A percentile compares a stretch with the other conserved stretches of the same genome.
Conservation (phyloP, 2,113 vertebrate species). For the Micromys minutus region DNA sequence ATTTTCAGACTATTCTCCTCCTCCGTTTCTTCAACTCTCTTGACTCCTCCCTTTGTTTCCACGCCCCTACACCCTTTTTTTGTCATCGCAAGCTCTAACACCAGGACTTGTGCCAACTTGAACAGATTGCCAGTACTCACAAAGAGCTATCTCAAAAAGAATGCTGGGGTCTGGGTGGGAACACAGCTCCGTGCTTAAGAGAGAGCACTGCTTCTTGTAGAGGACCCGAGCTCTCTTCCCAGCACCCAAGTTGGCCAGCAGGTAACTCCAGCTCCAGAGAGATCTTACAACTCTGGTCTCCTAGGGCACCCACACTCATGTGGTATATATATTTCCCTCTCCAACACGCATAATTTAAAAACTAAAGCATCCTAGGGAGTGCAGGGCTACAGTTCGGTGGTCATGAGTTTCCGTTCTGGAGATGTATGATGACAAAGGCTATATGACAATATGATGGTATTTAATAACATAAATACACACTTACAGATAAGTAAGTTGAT, state of each 20-base stretch:
- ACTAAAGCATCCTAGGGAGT: not conserved
- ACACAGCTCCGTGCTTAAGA: not conserved
- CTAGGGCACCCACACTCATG: not conserved
- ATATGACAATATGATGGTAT: not conserved
- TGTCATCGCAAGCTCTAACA: not conserved
- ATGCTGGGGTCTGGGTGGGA: not conserved
- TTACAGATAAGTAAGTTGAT: not conserved
- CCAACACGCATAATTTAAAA: not conserved
- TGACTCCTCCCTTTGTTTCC: not conserved
- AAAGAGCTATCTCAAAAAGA: not conserved
- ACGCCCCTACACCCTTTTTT: not conserved
- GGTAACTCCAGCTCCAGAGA: not conserved
- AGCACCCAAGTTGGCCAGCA: not conserved
- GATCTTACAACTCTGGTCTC: not conserved
- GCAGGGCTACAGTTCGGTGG: not conserved
- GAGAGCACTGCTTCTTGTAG: too few species aligned
- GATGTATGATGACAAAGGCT: too few species aligned
- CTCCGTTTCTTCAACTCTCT: not conserved
- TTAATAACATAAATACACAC: not conserved
- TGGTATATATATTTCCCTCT: not conserved
- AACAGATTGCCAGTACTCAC: not conserved
- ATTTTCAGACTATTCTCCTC: too few species aligned
- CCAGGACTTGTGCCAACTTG: not conserved
- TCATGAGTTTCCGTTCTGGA: not conserved
- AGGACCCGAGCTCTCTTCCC: not conserved